Base-by-base conservation (phyloP, 2,113 vertebrate species). In the Mustelus asterias region DNA sequence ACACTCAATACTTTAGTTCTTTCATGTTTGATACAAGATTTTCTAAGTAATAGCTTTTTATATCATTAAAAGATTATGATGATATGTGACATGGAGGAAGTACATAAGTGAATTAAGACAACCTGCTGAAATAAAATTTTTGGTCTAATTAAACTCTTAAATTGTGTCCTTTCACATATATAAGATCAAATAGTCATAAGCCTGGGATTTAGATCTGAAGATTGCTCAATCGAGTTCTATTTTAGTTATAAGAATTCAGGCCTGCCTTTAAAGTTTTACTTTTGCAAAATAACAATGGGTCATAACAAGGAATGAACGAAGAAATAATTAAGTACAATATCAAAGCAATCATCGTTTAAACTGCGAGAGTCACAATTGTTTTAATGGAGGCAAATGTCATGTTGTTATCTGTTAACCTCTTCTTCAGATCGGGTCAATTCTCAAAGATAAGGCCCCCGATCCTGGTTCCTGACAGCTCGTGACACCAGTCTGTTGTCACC, bases 401-500 rank as follows among this genome's bases (percentile, higher is more conserved):
- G 9, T 65, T 93, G 89, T 65, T 93, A 16, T n/a, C 89, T n/a
- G n/a, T n/a, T 93, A 65, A 92, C 60, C 60, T 29, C 24, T 33
- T 14, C 26, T 63, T 60, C 88, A 90, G 14, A 60, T 60, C 3
- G 13, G 54, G 54, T 60, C 26, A 90, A 16, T n/a, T 90, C 54
- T 90, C 14, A 90, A 90, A 90, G 88, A 90, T 90, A 90, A 90
- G 26, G 29, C 88, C 26, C 41, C 48, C 14, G 14, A 58, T 90
- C 18, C 88, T 60, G 54, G 10, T 33, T 90, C 54, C 88, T 60
- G 88, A 90, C 88, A 90, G 88, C 88, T 90, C 29, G n/a, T 63
- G 88, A 63, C 88, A 90, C 29, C 88, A 33, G 26, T 90, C 54
- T 60, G 88, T 60, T 90, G 88, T 90, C 88, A 90, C 88, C 3